Evolutionary conservation across 2,113 vertebrate genomes (phyloP).

Genomic region (Plecotus auritus): DNA sequence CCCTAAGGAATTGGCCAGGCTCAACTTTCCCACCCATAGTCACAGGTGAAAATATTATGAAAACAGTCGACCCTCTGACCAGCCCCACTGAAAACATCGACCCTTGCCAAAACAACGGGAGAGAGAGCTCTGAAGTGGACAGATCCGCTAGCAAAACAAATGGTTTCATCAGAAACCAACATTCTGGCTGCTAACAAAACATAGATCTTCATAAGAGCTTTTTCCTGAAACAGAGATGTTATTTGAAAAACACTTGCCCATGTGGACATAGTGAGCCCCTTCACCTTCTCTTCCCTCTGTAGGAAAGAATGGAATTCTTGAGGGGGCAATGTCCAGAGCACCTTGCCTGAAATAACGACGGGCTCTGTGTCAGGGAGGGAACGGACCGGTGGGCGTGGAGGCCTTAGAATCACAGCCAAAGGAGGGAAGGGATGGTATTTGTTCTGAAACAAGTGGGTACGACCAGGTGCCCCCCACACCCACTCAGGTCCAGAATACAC

Average conservation of each 20-base stretch:
- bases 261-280: neutral
- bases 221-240: neutral
- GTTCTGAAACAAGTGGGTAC: neutral
- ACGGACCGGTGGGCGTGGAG: accelerated
- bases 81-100: neutral
- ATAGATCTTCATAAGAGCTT: neutral
- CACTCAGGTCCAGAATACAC: neutral
- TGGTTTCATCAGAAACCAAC: neutral
- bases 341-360: neutral
- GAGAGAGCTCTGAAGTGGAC: neutral
- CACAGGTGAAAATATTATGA: constrained; percentile 9
- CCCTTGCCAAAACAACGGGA: neutral
- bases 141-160: neutral
- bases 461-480: neutral
- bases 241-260: neutral
- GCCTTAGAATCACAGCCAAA: too few species aligned
- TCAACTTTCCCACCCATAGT: neutral
- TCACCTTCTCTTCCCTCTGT: neutral
- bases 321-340: neutral
- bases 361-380: neutral
- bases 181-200: neutral
- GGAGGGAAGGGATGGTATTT: neutral
- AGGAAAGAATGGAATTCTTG: neutral
- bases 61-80: neutral
- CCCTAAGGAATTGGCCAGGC: neutral